Base-by-base conservation (phyloP, 1,140 invertebrate species). In the Leptinotarsa undecemlineata region DNA sequence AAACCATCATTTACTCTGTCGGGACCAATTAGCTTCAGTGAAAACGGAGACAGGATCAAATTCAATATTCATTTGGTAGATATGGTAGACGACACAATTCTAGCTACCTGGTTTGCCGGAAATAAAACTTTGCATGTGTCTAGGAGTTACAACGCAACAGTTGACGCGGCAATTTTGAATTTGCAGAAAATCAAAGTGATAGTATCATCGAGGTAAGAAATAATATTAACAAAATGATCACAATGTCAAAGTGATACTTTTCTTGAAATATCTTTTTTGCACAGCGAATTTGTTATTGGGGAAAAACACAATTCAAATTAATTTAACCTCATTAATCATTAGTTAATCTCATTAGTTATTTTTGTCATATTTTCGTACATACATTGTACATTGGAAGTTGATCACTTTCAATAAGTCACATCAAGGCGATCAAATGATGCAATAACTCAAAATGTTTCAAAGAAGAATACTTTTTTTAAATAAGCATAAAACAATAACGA, bases 171-270 rank as follows among this genome's bases (percentile, higher is more conserved):
- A 21, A 48, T 72, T 64, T 42, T 48, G 72, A 70, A 66, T 75
- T 20, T 71, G 64, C 63, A 75, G 60, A 71, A 79, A 63, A 72
- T 79, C 63, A 73, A 73, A 81, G 68, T 84, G 23, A 79, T 82
- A 21, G 82, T 84, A 3, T 80, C 80, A 1, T 89, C 90, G 3
- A 80, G 76, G 81, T 81, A 74, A 62, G 48, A 51, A 74, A 62
- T 15, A 26, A 23, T 48, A 6, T 42, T 42, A 11, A 11, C 33
- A 42, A 42, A 42, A 11, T 42, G 68, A 75, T 11, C 17, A 42
- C 13, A 23, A 69, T 72, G 48, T 3, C 60, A 19, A 23, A 60
- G 69, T 15, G 17, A 17, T 68, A 17, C 17, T n/a, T n/a, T 6
- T 42, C 20, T 17, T 8, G 17, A 23, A 68, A n/a, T 68, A 6